Percentiles rank a stretch among this genome's conserved stretches.
phyloP scores from a whole-genome alignment of 2,888 invertebrate genomes.

The Pterostichus madidus region DNA sequence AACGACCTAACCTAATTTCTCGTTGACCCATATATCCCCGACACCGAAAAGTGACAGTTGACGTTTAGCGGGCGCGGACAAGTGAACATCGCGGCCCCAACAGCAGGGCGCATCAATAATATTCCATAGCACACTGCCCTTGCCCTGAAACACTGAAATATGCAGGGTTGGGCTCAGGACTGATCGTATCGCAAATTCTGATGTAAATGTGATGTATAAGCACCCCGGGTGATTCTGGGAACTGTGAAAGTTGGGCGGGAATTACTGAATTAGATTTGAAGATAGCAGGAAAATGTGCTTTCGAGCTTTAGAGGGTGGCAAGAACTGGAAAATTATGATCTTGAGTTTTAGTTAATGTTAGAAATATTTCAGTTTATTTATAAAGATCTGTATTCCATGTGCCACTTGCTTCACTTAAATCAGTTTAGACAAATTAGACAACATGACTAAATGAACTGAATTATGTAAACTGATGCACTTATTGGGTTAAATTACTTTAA shows the following conservation, averaged over 20 bases:
- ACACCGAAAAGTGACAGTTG: slow-evolving; percentile 56
- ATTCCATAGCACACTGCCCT: slow-evolving; percentile 22
- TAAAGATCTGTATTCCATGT: too few relatives aligned
- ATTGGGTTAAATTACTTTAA: too few relatives aligned
- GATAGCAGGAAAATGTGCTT: not conserved
- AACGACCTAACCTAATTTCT: slow-evolving; percentile 52
- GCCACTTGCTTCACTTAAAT: too few relatives aligned
- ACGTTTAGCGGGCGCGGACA: slow-evolving; percentile 40
- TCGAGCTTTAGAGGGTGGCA: not conserved
- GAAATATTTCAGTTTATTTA: too few relatives aligned
- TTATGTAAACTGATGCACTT: too few relatives aligned
- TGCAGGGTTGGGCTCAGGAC: slow-evolving; percentile 21
- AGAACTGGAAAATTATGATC: too few relatives aligned
- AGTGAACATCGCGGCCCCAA: not conserved
- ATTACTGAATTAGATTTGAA: slow-evolving; percentile 3
- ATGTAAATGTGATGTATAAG: not conserved
- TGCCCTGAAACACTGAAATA: slow-evolving; percentile 3
- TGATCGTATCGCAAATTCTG: slow-evolving; percentile 18
- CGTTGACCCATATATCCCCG: slow-evolving; percentile 54
- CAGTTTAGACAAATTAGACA: too few relatives aligned
- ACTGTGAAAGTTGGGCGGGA: not conserved
- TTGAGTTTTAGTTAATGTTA: too few relatives aligned
- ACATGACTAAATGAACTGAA: too few relatives aligned
- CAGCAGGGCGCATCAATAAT: slow-evolving; percentile 37
- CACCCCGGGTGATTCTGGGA: not conserved